Evolutionary conservation across 2,113 vertebrate genomes (phyloP).

Genomic region (Podarcis raffonei): DNA sequence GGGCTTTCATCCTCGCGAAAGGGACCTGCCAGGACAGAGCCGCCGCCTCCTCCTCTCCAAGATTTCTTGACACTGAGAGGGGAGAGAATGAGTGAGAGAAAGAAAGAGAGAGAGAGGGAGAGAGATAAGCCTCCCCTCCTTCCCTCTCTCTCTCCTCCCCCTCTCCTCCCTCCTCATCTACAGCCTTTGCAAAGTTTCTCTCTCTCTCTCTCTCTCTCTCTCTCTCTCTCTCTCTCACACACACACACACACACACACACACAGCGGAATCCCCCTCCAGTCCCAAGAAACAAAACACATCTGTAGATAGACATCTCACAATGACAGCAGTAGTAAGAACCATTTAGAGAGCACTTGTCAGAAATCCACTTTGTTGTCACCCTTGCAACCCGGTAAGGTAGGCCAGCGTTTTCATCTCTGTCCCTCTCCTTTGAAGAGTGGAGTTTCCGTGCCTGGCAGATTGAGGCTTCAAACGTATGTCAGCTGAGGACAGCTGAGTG

Average conservation of each 20-base stretch:
- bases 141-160: background rate
- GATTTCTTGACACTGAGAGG: background rate
- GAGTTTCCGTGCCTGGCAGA: no score
- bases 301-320: no score
- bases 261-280: background rate
- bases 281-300: background rate
- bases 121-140: conserved; percentile 36
- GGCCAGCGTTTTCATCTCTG: no score
- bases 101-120: conserved; percentile 25
- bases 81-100: background rate
- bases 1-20: background rate
- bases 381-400: background rate
- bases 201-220: background rate
- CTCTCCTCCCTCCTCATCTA: background rate
- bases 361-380: background rate
- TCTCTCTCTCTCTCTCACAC: background rate
- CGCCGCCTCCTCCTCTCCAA: background rate
- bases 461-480: no score
- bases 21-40: background rate
- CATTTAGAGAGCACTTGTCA: background rate
- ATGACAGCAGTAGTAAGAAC: no score
- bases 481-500: no score
- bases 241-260: background rate
- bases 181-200: background rate
- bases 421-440: no score